A percentile compares a stretch with the other conserved stretches of the same genome.
These are phyloP conservation scores for Ovis canadensis DNA, from an alignment of 2,113 vertebrate species.

Conservation along the genomic window DNA sequence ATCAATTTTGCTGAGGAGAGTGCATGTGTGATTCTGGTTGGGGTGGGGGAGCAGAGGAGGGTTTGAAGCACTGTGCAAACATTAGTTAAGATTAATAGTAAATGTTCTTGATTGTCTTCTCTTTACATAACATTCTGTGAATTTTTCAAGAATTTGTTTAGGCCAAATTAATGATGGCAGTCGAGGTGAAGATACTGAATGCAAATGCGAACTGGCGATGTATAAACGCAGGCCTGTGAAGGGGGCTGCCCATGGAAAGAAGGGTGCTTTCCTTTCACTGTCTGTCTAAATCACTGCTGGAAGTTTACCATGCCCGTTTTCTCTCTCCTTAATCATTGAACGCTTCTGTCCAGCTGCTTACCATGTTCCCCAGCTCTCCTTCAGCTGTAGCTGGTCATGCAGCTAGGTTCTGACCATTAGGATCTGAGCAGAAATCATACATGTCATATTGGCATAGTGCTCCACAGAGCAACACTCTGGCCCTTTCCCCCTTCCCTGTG, in stretches of 20 bases:
- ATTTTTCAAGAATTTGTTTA: not conserved
- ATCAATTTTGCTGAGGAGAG: not conserved
- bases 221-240: not conserved
- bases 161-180: not conserved
- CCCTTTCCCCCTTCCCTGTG: not conserved
- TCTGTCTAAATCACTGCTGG: not conserved
- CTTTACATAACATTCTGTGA: not conserved
- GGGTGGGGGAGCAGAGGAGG: not conserved
- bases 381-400: not conserved
- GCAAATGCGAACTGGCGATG: not conserved
- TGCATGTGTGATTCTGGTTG: not conserved
- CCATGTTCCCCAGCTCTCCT: not conserved
- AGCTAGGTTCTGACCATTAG: not conserved
- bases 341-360: not conserved
- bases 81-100: not conserved
- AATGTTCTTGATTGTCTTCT: not conserved
- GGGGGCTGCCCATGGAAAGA: not conserved
- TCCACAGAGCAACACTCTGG: not conserved
- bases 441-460: not conserved
- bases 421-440: not conserved
- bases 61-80: not conserved
- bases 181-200: not conserved
- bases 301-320: not conserved
- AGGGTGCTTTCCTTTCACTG: not conserved
- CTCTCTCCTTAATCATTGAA: not conserved